Evolutionary conservation across 2,113 vertebrate species (phyloP).

Genomic region (Diadophis punctatus): DNA sequence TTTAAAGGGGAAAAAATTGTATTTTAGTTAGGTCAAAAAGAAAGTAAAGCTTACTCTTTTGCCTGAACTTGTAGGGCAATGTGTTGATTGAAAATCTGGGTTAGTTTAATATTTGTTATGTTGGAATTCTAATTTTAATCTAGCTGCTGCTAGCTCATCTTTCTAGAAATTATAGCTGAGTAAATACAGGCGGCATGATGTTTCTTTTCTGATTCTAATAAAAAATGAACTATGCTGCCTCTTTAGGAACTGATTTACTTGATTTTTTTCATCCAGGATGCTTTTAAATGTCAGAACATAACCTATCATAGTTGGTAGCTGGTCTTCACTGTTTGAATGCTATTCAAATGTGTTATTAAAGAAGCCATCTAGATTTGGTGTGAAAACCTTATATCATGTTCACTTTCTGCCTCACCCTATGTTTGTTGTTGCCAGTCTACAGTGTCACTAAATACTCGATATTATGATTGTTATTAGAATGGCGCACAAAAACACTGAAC

Average conservation of each 20-base stretch:
- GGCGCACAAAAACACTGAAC: too few species aligned
- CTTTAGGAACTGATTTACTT: background rate
- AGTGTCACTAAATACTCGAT: too few species aligned
- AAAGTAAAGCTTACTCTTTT: background rate
- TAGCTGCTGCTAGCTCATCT: background rate
- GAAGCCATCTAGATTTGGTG: background rate
- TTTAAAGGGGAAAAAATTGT: background rate
- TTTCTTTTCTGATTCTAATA: background rate
- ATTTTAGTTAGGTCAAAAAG: background rate
- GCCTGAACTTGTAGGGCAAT: background rate
- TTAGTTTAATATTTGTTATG: background rate
- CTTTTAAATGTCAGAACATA: background rate
- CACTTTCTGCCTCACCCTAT: background rate
- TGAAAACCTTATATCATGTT: background rate
- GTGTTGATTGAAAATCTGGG: background rate
- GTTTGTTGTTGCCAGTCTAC: background rate
- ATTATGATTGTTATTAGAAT: too few species aligned
- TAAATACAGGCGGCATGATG: background rate
- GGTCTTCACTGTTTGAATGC: background rate
- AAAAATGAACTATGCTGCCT: background rate
- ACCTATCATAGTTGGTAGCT: background rate
- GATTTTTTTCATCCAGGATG: background rate
- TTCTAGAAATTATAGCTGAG: background rate
- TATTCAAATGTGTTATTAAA: background rate
- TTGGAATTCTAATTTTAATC: background rate